Base-by-base conservation (phyloP, 1,140 invertebrate species). In the Contarinia nasturtii region DNA sequence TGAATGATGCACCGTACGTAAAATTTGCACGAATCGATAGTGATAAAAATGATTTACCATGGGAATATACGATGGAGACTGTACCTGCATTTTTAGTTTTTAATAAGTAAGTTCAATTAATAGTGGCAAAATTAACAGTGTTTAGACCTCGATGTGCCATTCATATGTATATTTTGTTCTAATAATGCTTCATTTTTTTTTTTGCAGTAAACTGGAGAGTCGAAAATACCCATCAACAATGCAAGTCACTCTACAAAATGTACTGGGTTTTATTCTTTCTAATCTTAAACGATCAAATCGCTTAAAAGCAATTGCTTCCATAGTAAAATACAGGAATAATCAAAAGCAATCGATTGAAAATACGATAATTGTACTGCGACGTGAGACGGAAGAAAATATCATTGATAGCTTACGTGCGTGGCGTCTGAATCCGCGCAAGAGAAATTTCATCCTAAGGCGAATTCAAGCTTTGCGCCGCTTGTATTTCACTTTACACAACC, bases 61-160 rank as follows among this genome's bases (percentile, higher is more conserved):
- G 82, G 82, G 75, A 82, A 57, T 86, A 77, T 60, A 80, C 76
- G 20, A 78, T 79, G 63, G 73, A 77, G 55, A 67, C 65, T 22
- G 85, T 79, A 67, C 85, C 85, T 8, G 74, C 78, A 0, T 69
- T 89, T 34, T 62, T 87, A 14, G 78, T 86, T 51, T 81, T 82
- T 54, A 80, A 81, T 22, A 69, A 73, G 1, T 61, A 67, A 54
- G 72, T 71, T 43, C 62, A 36, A 18, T 49, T 51, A 38, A 22
- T 14, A 15, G 12, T 37, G 20, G 43, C n/a, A 44, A 19, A 4
- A 15, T 15, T 37, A 10, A 15, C 34, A 10, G 21, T 19, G 17
- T 5, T 21, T 44, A 2, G 3, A 50, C 10, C 22, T 42, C 46
- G 44, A 38, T n/a, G 1, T 10, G 8, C 46, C 4, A 12, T 41